Base-by-base conservation (phyloP, 2,113 vertebrate species). In the Galbula dea region DNA sequence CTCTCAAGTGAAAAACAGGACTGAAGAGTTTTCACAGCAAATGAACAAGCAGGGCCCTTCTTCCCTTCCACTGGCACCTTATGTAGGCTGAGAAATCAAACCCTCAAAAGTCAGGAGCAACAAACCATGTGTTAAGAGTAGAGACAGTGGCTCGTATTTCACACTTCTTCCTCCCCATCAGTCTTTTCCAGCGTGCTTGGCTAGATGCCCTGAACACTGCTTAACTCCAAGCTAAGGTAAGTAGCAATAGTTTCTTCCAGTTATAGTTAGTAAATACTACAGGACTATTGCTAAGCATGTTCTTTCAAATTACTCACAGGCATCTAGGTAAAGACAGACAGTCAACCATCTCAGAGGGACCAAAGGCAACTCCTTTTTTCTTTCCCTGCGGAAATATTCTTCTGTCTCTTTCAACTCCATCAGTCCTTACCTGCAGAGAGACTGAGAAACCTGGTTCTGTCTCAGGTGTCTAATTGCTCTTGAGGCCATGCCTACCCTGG, bases 191-290 rank as follows among this genome's bases (percentile, higher is more conserved):
- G 45, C 21, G 4, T 29, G 89, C 90, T 91, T 95, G 94, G 92
- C 95, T 86, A 77, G 55, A 75, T 63, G 86, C 80, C 93, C 71
- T 96, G 62, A 81, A 84, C 3, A 24, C 37, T 3, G 21, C 89
- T 91, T 85, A 67, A 86, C 54, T 93, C 59, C 80, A 66, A 93
- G 75, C 58, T 19, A 74, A 94, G 79, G 69, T 76, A 95, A 95
- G 66, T 65, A 94, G 79, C 74, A 95, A 83, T 10, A 41, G 68
- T 81, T 93, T 83, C 36, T 96, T 72, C 58, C 36, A 82, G 57
- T 82, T 95, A 80, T 36, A 66, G 94, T 83, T 86, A 80, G 79
- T 86, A 94, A 95, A 89, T 90, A 84, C 81, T 90, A 63, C 13
- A 21, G 79, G 93, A 76, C 89, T 89, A 46, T 61, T 74, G 51